Base-by-base conservation (phyloP, 2,888 invertebrate species). In the Beris chalybata region DNA sequence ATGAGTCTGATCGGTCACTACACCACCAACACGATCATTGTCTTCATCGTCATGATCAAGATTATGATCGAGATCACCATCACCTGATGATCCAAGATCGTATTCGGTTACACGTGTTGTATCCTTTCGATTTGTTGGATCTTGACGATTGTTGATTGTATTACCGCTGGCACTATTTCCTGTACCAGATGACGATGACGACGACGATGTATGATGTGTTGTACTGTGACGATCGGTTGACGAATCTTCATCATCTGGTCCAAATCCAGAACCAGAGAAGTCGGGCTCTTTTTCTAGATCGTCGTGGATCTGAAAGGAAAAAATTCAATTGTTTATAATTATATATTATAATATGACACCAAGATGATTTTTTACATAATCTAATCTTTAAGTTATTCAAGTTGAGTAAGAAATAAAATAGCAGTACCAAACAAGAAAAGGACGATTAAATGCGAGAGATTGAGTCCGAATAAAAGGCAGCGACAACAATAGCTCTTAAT, bases 181-280 rank as follows among this genome's bases (percentile, higher is more conserved):
- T 38, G 13, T 38, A 11, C 12, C 6, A 11, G 52, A 57, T 59
- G 67, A 65, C 30, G 54, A 54, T 32, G 55, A 64, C 44, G 73
- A 72, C 57, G 76, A 75, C 66, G 73, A 72, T 58, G 65, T 57
- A 12, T 45, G 31, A 48, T 66, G 56, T 54, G 45, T 61, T 12
- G 56, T 63, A 71, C 76, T 77, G 71, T 75, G 77, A 71, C 74
- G 75, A 68, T 75, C 76, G 69, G 78, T 77, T 67, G 76, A 74
- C 70, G 80, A 79, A 75, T 89, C 91, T 77, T 92, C 92, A 85
- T 92, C 92, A 84, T 90, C 90, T 71, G 90, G 89, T 72, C 92
- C 92, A 83, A 87, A 89, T 71, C 93, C 93, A 79, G 92, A 92
- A 75, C 93, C 93, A 77, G 92, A 92, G 77, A 91, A 89, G 83